Percentiles rank a stretch among this genome's conserved stretches.
phyloP scores from a whole-genome alignment of 2,797 vertebrate genomes.

The Chelon auratus region DNA sequence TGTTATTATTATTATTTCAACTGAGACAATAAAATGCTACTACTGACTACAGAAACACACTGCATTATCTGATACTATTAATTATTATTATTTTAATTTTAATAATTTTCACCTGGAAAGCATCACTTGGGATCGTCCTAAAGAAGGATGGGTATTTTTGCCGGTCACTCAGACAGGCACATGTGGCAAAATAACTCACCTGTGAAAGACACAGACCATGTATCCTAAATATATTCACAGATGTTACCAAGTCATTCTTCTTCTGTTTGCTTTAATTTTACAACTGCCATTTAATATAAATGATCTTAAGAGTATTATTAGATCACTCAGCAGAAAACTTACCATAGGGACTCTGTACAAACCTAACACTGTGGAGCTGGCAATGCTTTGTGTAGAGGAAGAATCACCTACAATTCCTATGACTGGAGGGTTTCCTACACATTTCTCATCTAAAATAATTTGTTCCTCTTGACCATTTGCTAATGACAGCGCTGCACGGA shows the following conservation, averaged over 20 bases:
- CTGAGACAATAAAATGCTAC: no score
- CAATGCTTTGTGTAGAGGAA: slow-evolving; percentile 60
- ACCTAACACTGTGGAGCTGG: slow-evolving; percentile 56
- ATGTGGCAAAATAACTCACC: slow-evolving; percentile 80
- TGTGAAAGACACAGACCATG: slow-evolving; percentile 33
- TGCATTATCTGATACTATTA: neutral
- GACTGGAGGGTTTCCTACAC: slow-evolving; percentile 55
- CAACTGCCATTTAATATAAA: no score
- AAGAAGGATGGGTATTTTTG: slow-evolving; percentile 61
- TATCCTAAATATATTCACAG: no score
- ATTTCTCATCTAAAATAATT: slow-evolving; percentile 40
- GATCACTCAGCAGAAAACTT: no score
- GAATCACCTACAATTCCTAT: slow-evolving; percentile 67
- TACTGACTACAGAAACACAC: neutral
- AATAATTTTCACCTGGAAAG: slow-evolving; percentile 64
- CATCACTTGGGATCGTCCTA: slow-evolving; percentile 78
- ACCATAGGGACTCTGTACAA: slow-evolving; percentile 47
- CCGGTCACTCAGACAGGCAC: slow-evolving; percentile 59
- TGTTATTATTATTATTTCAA: no score
- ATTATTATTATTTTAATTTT: neutral
- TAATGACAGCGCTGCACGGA: slow-evolving; percentile 73
- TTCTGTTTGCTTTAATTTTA: neutral
- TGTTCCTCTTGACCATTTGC: slow-evolving; percentile 55
- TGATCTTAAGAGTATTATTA: no score
- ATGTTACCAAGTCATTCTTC: neutral